These are phyloP conservation scores for Sus cebifrons DNA, from an alignment of 2,797 vertebrate species.

Conservation along the genomic window DNA sequence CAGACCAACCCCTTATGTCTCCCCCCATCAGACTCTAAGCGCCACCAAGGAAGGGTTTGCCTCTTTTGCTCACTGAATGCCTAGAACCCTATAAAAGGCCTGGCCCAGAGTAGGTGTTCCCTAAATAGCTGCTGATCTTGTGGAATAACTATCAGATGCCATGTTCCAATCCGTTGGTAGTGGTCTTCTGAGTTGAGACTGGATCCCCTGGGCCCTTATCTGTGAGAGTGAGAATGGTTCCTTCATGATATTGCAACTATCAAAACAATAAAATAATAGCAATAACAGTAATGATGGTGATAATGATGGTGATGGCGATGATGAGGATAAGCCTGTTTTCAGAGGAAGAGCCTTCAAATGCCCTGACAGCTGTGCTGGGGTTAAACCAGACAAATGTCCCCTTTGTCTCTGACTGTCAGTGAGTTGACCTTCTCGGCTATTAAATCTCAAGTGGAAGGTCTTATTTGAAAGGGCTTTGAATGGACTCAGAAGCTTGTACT, in stretches of 20 bases:
- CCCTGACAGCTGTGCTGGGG: background rate
- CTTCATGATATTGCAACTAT: background rate
- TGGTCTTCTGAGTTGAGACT: background rate
- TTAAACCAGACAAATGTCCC: background rate
- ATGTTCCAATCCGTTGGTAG: background rate
- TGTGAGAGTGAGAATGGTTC: background rate
- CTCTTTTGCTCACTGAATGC: background rate
- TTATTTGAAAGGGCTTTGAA: background rate
- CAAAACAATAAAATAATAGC: accelerated
- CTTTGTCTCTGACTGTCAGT: background rate
- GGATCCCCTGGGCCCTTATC: background rate
- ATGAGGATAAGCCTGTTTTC: background rate
- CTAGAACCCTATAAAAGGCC: too few relatives aligned
- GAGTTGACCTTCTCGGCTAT: background rate
- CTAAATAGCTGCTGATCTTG: background rate
- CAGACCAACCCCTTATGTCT: background rate
- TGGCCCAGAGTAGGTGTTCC: background rate
- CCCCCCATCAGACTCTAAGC: background rate
- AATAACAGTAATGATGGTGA: background rate
- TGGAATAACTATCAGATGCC: background rate
- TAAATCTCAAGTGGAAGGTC: background rate
- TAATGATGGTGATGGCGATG: background rate
- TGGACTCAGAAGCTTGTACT: background rate
- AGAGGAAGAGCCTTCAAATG: background rate
- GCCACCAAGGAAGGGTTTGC: background rate